These are phyloP conservation scores for Medauroidea extradentata DNA, from an alignment of 1,140 invertebrate species.

Conservation along the genomic window DNA sequence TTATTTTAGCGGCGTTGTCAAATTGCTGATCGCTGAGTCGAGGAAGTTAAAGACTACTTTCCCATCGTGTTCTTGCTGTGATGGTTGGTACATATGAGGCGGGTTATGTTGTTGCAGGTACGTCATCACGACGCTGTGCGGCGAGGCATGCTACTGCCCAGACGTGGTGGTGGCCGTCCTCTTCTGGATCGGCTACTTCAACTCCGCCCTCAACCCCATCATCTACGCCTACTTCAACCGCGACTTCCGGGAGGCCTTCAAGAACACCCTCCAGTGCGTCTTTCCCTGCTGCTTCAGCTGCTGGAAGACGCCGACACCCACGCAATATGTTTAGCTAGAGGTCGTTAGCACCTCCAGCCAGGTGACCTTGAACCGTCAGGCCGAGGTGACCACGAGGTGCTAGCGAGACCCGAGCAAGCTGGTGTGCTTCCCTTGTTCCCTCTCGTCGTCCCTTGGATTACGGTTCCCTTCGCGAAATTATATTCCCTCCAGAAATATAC, in stretches of 20 bases:
- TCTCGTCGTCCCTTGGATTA: no score
- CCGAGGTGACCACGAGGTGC: no score
- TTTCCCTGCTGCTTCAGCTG: slow-evolving; percentile 67
- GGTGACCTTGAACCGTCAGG: no score
- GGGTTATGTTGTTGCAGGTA: slow-evolving; percentile 73
- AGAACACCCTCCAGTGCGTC: slow-evolving; percentile 82
- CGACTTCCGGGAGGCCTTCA: slow-evolving; percentile 95
- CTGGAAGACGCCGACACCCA: slow-evolving; percentile 37
- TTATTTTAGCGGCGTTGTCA: no score
- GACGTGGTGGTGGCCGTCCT: slow-evolving; percentile 73
- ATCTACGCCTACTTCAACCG: slow-evolving; percentile 99
- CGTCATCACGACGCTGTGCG: slow-evolving; percentile 79
- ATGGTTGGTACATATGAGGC: no score
- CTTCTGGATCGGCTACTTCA: slow-evolving; percentile 87
- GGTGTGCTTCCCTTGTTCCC: no score
- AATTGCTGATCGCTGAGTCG: no score
- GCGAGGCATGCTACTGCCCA: slow-evolving; percentile 72
- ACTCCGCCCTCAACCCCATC: slow-evolving; percentile 93
- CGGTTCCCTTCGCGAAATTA: no score
- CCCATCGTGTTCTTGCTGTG: no score
- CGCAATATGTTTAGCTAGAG: slow-evolving; percentile 42
- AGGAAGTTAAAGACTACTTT: no score
- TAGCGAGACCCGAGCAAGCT: no score
- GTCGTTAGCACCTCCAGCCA: slow-evolving; percentile 3
- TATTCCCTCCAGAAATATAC: no score